Conservation (phyloP, 64 coral and sea anemone species). For the Astreopora myriophthalma region DNA sequence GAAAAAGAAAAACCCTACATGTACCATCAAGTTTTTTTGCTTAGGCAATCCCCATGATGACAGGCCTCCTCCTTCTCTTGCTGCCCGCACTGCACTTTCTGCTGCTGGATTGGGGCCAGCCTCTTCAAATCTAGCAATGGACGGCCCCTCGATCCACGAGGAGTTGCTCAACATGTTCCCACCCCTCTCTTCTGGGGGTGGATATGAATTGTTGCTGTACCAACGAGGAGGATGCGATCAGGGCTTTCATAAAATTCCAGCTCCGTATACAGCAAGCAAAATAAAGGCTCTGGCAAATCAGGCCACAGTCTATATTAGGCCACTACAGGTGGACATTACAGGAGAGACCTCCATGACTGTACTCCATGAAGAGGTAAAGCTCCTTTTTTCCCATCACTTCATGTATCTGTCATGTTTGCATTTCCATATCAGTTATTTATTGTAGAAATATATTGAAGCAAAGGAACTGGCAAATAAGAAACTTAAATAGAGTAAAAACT, state of each 20-base stretch:
- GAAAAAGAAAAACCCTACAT: slow-evolving; percentile 10
- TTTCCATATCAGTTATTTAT: slow-evolving; percentile 1
- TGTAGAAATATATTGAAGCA: neutral
- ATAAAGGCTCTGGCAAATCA: slow-evolving; percentile 52
- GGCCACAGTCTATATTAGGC: slow-evolving; percentile 68
- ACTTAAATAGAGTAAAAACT: too few relatives aligned
- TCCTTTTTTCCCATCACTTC: neutral
- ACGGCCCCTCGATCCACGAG: slow-evolving; percentile 9
- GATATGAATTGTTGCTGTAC: slow-evolving; percentile 72
- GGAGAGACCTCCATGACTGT: slow-evolving; percentile 6
- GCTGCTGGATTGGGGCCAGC: slow-evolving; percentile 61
- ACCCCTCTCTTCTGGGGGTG: slow-evolving; percentile 30
- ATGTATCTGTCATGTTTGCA: slow-evolving; percentile 5
- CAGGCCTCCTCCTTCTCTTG: slow-evolving; percentile 38
- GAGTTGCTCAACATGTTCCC: slow-evolving; percentile 57
- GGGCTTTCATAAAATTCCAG: slow-evolving; percentile 63
- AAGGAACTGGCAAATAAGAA: slow-evolving; percentile 6
- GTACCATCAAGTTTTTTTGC: slow-evolving; percentile 69
- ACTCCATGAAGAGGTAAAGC: neutral
- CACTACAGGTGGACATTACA: slow-evolving; percentile 32
- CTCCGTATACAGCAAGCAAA: slow-evolving; percentile 39
- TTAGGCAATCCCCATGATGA: neutral
- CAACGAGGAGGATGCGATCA: slow-evolving; percentile 71
- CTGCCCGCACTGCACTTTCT: slow-evolving; percentile 18
- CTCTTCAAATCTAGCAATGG: slow-evolving; percentile 47